Evolutionary conservation across 2,888 invertebrate genomes (phyloP), one percentile per base, ranked within the genome.

Genomic region (Cremastobaeus sp.): DNA sequence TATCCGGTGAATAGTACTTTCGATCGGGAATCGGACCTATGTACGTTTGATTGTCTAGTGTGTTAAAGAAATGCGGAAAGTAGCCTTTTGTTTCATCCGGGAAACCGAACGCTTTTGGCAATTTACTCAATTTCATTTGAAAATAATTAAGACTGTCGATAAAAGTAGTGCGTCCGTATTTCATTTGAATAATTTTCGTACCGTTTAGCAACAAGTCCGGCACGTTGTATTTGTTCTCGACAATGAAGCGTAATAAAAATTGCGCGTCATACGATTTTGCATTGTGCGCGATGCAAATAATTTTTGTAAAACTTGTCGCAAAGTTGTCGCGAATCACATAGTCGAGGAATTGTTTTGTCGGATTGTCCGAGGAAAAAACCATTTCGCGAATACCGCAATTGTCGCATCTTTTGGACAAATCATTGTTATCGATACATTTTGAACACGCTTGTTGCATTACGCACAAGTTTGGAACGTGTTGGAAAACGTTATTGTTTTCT

Each of bases 281-380:
- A 28, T 45, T 45, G n/a, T 45, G 45, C 1, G 45, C 45, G 4
- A 25, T 45, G 15, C 45, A 45, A 14, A 45, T 9, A 12, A 45
- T 45, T 1, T 25, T 45, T 3, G 2, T 6, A 28, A 45, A 45
- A 6, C 9, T 14, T 45, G 45, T 45, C n/a, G n/a, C n/a, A n/a
- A n/a, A n/a, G 18, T 4, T 28, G 4, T 20, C 34, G 1, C 28
- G 4, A 11, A 69, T 20, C 6, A 47, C 62, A 12, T 64, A 64
- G 6, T 55, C 60, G 2, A 71, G 30, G 37, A 64, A 52, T 11
- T 74, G 45, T 25, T 37, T 30, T 15, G 55, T 55, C 12, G 70
- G 62, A n/a, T n/a, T n/a, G n/a, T 45, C 12, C 0, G 18, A 3
- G 1, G 15, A 28, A 47, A 28, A 47, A 3, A 15, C 17, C 6